Base-by-base conservation (phyloP, 2,113 vertebrate genomes). In the Myrmecophaga tridactyla region DNA sequence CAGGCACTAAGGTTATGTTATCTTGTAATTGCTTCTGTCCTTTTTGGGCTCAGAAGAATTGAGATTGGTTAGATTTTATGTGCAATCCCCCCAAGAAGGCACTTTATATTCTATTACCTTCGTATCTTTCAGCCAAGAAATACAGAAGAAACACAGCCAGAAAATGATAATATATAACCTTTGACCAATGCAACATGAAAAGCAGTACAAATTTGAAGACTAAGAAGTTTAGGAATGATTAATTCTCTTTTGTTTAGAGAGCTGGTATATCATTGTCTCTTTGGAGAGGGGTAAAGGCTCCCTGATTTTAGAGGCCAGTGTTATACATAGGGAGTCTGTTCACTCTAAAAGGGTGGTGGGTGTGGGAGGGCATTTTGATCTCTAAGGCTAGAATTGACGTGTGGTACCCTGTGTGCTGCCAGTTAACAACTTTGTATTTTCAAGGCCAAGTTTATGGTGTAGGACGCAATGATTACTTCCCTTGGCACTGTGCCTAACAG, bases 101-200 rank as follows among this genome's bases (percentile, higher is more conserved):
- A 56, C 6, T 56, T 96, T 77, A 73, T 62, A 39, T 43, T 93
- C 72, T 41, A 17, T 12, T 43, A 56, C 20, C 8, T 80, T 20
- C 25, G 17, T 69, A 0, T 80, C 65, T 76, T 88, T 81, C 2
- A 48, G 36, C 72, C 43, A 51, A 53, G 81, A 92, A 4, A 6
- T 87, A 34, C 34, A 95, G 81, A 97, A 95, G 81, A 97, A 78
- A 92, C 12, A 67, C 43, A 29, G n/a, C 5, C 29, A 86, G 53
- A 62, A 94, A 95, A 92, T 48, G 11, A 80, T 48, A 53, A 70
- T 80, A 21, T 27, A 20, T 83, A 83, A 78, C 7, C 34, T 75
- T 95, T 62, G 63, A 21, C 23, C 12, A 65, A 80, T 56, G 73
- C 6, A 73, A 4, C 25, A 75, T 75, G 56, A 89, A 86, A 76